Conservation (phyloP, 2,888 invertebrate genomes). For the Bembecia ichneumoniformis region DNA sequence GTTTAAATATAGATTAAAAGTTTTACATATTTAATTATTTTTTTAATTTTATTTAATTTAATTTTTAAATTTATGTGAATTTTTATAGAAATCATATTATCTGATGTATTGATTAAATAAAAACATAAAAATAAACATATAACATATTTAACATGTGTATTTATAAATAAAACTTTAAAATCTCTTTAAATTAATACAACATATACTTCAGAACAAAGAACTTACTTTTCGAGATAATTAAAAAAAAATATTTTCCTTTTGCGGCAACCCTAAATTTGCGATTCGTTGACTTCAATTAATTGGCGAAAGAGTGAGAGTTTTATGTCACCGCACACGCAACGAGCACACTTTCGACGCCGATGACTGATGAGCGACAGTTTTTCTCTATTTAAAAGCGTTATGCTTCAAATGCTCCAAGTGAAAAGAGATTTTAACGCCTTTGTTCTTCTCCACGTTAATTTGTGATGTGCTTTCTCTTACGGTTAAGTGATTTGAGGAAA, state of each 20-base stretch:
- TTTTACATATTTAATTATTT: too few relatives aligned
- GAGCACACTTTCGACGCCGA: constrained; percentile 38
- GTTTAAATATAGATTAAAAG: too few relatives aligned
- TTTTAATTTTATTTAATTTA: too few relatives aligned
- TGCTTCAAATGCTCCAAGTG: constrained; percentile 46
- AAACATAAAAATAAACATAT: too few relatives aligned
- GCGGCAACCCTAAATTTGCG: background rate
- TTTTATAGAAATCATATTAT: too few relatives aligned
- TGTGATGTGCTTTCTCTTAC: constrained; percentile 5
- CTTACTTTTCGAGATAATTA: too few relatives aligned
- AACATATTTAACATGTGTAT: too few relatives aligned
- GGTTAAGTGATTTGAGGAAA: constrained; percentile 3
- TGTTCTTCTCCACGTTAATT: constrained; percentile 19
- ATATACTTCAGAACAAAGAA: too few relatives aligned
- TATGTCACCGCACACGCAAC: constrained; percentile 27
- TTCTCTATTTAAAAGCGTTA: constrained; percentile 47
- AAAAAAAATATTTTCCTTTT: background rate
- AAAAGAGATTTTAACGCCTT: constrained; percentile 29
- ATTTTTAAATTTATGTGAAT: too few relatives aligned
- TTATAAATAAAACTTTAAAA: too few relatives aligned
- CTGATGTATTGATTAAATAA: too few relatives aligned
- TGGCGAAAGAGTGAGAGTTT: constrained; percentile 58
- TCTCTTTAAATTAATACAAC: too few relatives aligned
- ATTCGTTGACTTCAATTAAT: constrained; percentile 48
- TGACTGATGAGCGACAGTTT: constrained; percentile 53